Evolutionary conservation across 2,113 vertebrate genomes (phyloP).

Genomic region (Podocnemis expansa): DNA sequence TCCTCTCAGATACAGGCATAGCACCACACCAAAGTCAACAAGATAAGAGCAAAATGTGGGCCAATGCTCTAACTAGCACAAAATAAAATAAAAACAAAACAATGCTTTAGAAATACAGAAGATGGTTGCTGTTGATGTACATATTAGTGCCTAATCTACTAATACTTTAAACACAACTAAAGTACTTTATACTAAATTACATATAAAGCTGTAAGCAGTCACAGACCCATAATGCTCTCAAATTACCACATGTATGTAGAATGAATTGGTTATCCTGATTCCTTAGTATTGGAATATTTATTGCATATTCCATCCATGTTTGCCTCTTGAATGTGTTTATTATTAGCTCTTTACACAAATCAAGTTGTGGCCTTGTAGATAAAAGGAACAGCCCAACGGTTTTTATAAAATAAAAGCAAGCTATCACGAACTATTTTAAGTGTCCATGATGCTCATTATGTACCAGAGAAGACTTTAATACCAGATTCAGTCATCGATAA

Average conservation of each 20-base stretch:
- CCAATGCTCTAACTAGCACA: background rate
- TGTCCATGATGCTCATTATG: background rate
- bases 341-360: background rate
- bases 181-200: background rate
- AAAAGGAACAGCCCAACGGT: background rate
- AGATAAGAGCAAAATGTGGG: background rate
- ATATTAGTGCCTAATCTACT: background rate
- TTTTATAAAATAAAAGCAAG: background rate
- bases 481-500: background rate
- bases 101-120: background rate
- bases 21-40: background rate
- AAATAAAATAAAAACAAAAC: background rate
- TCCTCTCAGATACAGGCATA: background rate
- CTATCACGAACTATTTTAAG: background rate
- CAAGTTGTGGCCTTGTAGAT: background rate
- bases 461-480: background rate
- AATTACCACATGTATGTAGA: background rate
- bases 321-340: background rate
- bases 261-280: background rate
- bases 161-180: background rate
- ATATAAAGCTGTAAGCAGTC: background rate
- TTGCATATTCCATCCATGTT: background rate
- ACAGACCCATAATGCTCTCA: background rate
- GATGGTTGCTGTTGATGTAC: background rate
- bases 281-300: background rate